phyloP scores from a whole-genome alignment of 2,797 vertebrate genomes.

The Anableps anableps region DNA sequence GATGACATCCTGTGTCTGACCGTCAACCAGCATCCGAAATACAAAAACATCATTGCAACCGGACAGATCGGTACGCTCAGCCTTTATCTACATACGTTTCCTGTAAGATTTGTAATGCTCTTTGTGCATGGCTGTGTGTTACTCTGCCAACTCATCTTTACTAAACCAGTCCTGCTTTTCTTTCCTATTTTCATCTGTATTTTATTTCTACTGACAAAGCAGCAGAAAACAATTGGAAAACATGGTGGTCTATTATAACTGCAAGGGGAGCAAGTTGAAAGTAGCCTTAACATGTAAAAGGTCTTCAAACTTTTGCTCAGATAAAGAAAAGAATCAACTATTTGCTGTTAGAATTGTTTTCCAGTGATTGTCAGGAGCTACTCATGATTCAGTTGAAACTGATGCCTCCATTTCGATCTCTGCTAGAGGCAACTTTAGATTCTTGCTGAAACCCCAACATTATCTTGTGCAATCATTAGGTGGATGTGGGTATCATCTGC shows the following conservation, averaged over 20 bases:
- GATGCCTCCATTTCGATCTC: background rate
- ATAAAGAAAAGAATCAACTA: background rate
- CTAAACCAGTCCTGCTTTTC: slow-evolving; percentile 29
- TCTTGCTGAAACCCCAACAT: background rate
- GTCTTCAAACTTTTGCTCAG: background rate
- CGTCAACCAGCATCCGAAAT: slow-evolving; percentile 96
- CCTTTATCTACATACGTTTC: background rate
- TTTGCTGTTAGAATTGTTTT: background rate
- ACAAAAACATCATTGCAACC: slow-evolving; percentile 93
- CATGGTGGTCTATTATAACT: background rate
- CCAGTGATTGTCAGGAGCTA: background rate
- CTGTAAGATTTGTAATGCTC: slow-evolving; percentile 12
- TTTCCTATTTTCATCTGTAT: slow-evolving; percentile 47
- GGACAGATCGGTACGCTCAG: slow-evolving; percentile 90
- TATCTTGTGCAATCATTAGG: background rate
- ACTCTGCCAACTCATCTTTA: slow-evolving; percentile 43
- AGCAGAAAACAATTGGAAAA: background rate
- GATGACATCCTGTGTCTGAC: slow-evolving; percentile 97
- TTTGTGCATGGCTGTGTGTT: slow-evolving; percentile 61
- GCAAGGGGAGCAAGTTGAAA: background rate
- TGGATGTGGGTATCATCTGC: background rate
- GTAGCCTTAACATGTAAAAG: background rate
- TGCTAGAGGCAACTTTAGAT: background rate
- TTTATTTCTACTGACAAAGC: slow-evolving; percentile 11
- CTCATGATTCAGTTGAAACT: background rate